Base-by-base conservation (phyloP, 2,888 invertebrate genomes). In the Meghimatium bilineatum region DNA sequence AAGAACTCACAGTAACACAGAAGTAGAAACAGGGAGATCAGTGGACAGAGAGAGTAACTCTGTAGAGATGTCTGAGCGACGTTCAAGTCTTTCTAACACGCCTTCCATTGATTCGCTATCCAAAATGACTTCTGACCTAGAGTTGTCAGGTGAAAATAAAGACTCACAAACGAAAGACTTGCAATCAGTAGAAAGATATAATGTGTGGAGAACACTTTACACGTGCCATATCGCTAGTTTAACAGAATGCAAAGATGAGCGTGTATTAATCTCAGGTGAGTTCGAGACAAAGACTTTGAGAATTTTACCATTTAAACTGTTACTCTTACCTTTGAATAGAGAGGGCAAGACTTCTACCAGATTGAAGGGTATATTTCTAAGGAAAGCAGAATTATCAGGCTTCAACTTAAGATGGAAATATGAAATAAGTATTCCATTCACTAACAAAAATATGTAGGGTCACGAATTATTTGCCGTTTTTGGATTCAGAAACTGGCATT, bases 351-450 rank as follows among this genome's bases (percentile, higher is more conserved):
- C 49, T 2, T 56, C 34, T n/a, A 80, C 72, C 72, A 17, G 71
- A 56, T 29, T 80, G 52, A 80, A 34, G 2, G 80, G 80, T 26
- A 56, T 38, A 1, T 80, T 56, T n/a, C 32, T 80, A 71, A 32
- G 80, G 34, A 56, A 10, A 6, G n/a, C 80, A 34, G 71, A 56
- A 29, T 20, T 20, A n/a, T 71, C 80, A 1, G n/a, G 20, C 1
- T 80, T 56, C 38, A 69, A 60, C 10, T 29, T 80, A 29, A 52
- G 72, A 71, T 80, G 80, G 80, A 80, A 71, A 72, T 80, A 80
- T 56, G 71, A 69, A 23, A 20, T 80, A 12, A 32, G 26, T n/a
- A 72, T 80, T n/a, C 56, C 72, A 6, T 34, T 60, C 14, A 34
- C 49, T 17, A 26, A n/a, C n/a, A n/a, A n/a, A n/a, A n/a, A n/a